Conservation (phyloP, 2,888 invertebrate genomes). For the Trissoscelio sp. region DNA sequence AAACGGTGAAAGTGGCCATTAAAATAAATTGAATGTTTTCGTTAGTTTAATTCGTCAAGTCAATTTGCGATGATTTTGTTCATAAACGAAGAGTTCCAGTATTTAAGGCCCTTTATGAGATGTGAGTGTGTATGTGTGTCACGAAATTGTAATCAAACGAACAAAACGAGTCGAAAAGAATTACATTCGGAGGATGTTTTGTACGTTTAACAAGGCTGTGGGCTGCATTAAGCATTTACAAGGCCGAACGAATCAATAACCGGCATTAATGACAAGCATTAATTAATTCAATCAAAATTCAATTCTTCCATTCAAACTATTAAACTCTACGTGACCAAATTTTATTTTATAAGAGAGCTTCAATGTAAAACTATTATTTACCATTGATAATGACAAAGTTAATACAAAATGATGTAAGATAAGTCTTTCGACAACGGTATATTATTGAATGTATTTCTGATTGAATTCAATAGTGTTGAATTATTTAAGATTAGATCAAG, state of each 20-base stretch:
- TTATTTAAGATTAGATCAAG: too few species aligned
- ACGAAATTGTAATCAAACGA: constrained; percentile 14
- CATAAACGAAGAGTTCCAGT: constrained; percentile 34
- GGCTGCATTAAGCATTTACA: constrained; percentile 77
- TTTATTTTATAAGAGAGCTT: too few species aligned
- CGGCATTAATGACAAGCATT: too few species aligned
- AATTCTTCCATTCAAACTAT: too few species aligned
- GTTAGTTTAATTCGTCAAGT: not conserved
- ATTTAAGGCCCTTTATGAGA: constrained; percentile 43
- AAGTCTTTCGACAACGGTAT: too few species aligned
- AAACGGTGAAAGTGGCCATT: not conserved
- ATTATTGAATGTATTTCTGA: too few species aligned
- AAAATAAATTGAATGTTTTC: not conserved
- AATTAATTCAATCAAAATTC: too few species aligned
- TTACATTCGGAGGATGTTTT: constrained; percentile 58
- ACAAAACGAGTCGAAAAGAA: constrained; percentile 25
- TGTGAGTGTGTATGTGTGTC: constrained; percentile 5
- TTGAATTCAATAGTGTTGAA: too few species aligned
- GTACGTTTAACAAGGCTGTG: constrained; percentile 75
- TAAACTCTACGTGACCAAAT: too few species aligned
- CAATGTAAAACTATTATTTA: too few species aligned
- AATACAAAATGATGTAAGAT: too few species aligned
- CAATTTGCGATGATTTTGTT: constrained; percentile 27
- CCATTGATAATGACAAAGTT: too few species aligned
- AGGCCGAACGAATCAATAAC: constrained; percentile 24